Evolutionary conservation across 1,140 invertebrate genomes (phyloP), one percentile per base, ranked within the genome.

Genomic region (Acromyrmex echinatior): DNA sequence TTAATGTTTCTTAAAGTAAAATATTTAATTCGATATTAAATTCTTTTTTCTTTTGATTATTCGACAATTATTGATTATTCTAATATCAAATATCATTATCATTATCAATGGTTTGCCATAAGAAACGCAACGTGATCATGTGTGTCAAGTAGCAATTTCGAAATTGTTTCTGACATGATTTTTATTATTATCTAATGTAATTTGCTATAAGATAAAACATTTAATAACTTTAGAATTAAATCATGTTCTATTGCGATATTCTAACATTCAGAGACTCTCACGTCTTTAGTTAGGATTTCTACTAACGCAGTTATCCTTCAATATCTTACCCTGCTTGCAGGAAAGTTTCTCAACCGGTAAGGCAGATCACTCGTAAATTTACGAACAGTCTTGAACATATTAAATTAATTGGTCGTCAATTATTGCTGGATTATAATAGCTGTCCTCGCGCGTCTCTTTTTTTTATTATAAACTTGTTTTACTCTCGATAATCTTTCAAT

Each of bases 341-440:
- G 71, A 86, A 56, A 79, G 86, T 88, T 89, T 87, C 77, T 65
- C 93, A 74, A 95, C 89, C 93, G 95, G 91, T 95, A 95, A 95
- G 92, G 95, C 93, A 95, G 95, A 90, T 90, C 87, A 76, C 92
- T 87, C 71, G 82, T 65, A 70, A 81, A 18, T 53, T 63, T 91
- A 94, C 92, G 82, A 93, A 35, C 5, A 35, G 90, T 93, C 85
- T 91, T 80, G 86, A 89, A 87, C 76, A 87, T 84, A 82, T 92
- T 92, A 92, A 93, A 92, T 91, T 92, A 93, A 95, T 94, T 94
- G 90, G 21, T 65, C 68, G 9, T 66, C 86, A 91, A 93, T 93
- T 94, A 94, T 92, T 93, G 92, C 78, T 68, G 39, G 58, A 16
- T 90, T 71, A 85, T 89, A 91, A 39, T 79, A 77, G 56, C 62